Evolutionary conservation across 2,888 invertebrate genomes (phyloP).

Genomic region (Hypsopygia costalis): DNA sequence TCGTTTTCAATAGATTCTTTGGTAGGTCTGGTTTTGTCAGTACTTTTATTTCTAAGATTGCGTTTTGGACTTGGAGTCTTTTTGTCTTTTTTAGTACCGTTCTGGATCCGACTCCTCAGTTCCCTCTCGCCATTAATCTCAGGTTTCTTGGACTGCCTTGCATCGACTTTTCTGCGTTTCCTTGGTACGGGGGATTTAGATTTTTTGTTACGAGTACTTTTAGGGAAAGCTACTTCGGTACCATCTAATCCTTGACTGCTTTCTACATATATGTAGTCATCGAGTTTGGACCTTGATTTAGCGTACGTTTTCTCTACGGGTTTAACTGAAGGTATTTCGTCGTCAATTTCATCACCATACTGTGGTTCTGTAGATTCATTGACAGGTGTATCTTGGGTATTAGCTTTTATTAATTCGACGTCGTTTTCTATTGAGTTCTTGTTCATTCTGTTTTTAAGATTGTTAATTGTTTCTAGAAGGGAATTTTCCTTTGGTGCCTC

Average conservation of each 20-base stretch:
- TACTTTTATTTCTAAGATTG: conserved; percentile 27
- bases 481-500: conserved; percentile 39
- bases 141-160: conserved; percentile 24
- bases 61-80: conserved; percentile 27
- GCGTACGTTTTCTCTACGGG: conserved; percentile 68
- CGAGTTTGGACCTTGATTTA: conserved; percentile 61
- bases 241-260: conserved; percentile 60
- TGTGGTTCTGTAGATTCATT: conserved; percentile 39
- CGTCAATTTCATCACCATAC: conserved; percentile 33
- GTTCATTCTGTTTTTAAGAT: conserved; percentile 54
- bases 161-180: conserved; percentile 63
- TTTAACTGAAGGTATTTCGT: conserved; percentile 59
- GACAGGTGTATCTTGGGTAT: conserved; percentile 54
- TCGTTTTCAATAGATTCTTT: conserved; percentile 74
- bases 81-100: conserved; percentile 22
- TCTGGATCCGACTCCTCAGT: conserved; percentile 35
- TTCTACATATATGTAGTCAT: conserved; percentile 68
- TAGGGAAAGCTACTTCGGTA: conserved; percentile 58
- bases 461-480: conserved; percentile 51
- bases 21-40: conserved; percentile 35
- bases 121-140: conserved; percentile 34
- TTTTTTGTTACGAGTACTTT: conserved; percentile 44
- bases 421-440: conserved; percentile 67
- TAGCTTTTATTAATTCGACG: conserved; percentile 62
- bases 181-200: conserved; percentile 54